Percentiles rank a stretch among this genome's conserved stretches.
Evolutionary conservation across 1,140 invertebrate species (phyloP).

Genomic region (Drosophila rhopaloa): DNA sequence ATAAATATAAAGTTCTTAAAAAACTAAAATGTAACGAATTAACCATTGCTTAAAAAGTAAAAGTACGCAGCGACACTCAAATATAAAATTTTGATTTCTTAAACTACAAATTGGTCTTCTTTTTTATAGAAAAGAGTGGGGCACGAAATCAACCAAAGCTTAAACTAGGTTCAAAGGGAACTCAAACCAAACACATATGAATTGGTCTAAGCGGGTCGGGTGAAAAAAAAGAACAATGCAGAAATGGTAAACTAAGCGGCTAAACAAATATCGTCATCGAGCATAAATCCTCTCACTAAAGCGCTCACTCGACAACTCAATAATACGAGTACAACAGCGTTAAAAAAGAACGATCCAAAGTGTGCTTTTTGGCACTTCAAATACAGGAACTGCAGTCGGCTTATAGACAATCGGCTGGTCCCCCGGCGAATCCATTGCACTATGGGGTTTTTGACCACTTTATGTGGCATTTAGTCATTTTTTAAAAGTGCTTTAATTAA

Average conservation of each 20-base stretch:
- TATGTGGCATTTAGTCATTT: no score
- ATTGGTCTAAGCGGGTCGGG: constrained; percentile 12
- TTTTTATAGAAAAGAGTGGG: no score
- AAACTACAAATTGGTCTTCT: no score
- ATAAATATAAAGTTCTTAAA: no score
- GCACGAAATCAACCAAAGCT: no score
- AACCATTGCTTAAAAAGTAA: no score
- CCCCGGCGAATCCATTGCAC: constrained; percentile 18
- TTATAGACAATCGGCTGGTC: constrained; percentile 69
- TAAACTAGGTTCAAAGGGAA: constrained; percentile 41
- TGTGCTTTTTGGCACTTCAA: constrained; percentile 80
- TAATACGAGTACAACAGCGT: constrained; percentile 39
- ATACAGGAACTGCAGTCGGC: constrained; percentile 62
- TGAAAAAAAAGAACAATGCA: constrained; percentile 49
- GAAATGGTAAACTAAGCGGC: constrained; percentile 69
- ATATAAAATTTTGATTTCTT: no score
- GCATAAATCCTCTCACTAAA: constrained; percentile 75
- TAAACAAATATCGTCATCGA: constrained; percentile 69
- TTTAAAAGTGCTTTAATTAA: no score
- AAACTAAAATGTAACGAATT: no score
- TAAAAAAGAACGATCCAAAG: constrained; percentile 41
- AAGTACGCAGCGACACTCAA: no score
- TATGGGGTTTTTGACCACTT: no score
- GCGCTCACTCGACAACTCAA: constrained; percentile 62
- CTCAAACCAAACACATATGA: neutral